phyloP scores from a whole-genome alignment of 2,797 vertebrate species.

The Falco rusticolus region DNA sequence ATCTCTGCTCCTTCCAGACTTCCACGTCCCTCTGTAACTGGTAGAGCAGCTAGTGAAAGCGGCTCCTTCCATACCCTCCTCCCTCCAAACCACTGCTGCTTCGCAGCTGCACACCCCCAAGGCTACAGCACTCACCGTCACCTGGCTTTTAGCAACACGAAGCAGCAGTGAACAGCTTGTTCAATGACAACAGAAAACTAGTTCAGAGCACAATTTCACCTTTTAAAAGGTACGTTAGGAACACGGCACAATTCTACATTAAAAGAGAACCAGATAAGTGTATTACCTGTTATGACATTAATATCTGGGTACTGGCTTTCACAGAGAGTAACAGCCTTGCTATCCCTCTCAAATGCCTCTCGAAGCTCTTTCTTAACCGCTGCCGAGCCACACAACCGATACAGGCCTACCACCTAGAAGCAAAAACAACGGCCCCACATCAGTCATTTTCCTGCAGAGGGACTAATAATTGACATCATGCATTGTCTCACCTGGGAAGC shows the following conservation, averaged over 20 bases:
- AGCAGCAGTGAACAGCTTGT: not conserved
- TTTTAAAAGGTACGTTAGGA: not conserved
- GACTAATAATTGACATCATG: fast-evolving
- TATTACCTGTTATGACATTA: constrained; percentile 98
- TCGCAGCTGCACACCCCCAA: not conserved
- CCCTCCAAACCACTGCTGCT: not conserved
- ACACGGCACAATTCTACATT: not conserved
- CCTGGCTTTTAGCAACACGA: not conserved
- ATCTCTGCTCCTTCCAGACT: not conserved
- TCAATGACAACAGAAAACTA: not conserved
- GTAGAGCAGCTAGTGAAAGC: not conserved
- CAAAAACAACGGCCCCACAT: not conserved
- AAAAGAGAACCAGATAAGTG: not conserved
- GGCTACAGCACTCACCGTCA: not conserved
- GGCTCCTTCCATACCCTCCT: not conserved
- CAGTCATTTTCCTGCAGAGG: not conserved
- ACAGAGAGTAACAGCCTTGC: constrained; percentile 85
- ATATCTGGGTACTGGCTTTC: constrained; percentile 95
- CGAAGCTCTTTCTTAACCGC: constrained; percentile 98
- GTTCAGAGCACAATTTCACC: not conserved
- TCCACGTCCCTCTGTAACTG: not conserved
- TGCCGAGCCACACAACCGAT: constrained; percentile 94
- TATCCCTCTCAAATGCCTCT: constrained; percentile 95
- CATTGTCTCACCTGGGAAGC: fast-evolving
- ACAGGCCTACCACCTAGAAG: constrained; percentile 93